Evolutionary conservation across 2,797 vertebrate species (phyloP).

Genomic region (Lerista edwardsae): DNA sequence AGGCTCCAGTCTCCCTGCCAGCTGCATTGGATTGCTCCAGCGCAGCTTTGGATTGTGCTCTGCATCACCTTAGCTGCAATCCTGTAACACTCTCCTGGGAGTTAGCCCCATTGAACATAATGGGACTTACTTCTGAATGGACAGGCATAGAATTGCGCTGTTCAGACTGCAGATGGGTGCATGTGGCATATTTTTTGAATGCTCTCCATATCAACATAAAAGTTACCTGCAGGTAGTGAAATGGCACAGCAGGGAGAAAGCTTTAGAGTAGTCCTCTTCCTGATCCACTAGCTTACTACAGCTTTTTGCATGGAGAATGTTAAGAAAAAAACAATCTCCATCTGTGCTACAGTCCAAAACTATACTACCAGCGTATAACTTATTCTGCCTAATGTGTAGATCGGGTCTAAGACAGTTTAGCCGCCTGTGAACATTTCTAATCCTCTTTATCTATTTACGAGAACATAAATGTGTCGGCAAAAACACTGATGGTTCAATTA

Average conservation of each 20-base stretch:
- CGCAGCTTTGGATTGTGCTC: too few species aligned
- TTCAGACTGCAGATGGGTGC: not conserved
- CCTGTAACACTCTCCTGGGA: too few species aligned
- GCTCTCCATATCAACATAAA: not conserved
- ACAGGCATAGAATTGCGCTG: too few species aligned
- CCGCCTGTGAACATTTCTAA: conserved; percentile 19
- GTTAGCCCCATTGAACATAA: too few species aligned
- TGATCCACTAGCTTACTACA: not conserved
- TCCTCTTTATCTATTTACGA: not conserved
- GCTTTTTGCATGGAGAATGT: not conserved
- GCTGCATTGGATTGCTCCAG: too few species aligned
- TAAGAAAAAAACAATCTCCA: not conserved
- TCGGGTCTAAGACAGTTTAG: not conserved
- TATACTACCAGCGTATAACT: not conserved
- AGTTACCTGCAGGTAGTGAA: not conserved
- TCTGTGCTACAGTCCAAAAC: not conserved
- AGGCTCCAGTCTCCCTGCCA: too few species aligned
- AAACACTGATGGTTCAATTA: conserved; percentile 5
- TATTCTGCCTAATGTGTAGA: not conserved
- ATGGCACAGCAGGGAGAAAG: not conserved
- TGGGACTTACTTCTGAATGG: too few species aligned
- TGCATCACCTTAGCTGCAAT: not conserved
- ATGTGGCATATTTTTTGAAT: not conserved
- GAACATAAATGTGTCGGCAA: not conserved
- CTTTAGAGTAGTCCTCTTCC: not conserved